Conservation (phyloP, 92 coral and sea anemone species). For the Zoanthus solanderi region DNA sequence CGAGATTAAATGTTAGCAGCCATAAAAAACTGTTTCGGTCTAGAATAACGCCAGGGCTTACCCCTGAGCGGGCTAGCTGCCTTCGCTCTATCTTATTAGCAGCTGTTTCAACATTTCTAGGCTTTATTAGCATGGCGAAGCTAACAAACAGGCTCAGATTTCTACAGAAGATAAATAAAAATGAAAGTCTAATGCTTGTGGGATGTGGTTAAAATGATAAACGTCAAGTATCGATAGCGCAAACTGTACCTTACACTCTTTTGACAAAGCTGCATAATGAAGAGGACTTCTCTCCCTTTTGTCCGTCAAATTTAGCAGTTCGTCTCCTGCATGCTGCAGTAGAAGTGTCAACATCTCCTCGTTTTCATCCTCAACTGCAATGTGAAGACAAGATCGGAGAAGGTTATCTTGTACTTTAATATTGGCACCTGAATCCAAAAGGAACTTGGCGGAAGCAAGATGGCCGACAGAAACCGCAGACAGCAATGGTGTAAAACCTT, state of each 20-base stretch:
- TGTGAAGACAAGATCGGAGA: constrained; percentile 74
- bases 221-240: too few relatives aligned
- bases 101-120: too few relatives aligned
- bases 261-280: constrained; percentile 73
- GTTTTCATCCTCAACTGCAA: constrained; percentile 67
- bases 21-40: too few relatives aligned
- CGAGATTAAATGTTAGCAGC: too few relatives aligned
- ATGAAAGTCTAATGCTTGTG: too few relatives aligned
- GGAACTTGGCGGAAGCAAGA: constrained; percentile 58
- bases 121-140: too few relatives aligned
- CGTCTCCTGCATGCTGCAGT: constrained; percentile 42
- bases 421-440: constrained; percentile 76
- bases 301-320: constrained; percentile 66
- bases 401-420: constrained; percentile 68
- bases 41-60: too few relatives aligned
- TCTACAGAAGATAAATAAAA: too few relatives aligned
- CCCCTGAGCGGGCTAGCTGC: too few relatives aligned
- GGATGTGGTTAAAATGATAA: too few relatives aligned
- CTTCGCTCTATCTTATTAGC: too few relatives aligned
- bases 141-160: too few relatives aligned
- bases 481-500: constrained; percentile 71
- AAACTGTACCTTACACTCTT: constrained; percentile 59
- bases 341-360: constrained; percentile 61
- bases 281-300: constrained; percentile 69
- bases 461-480: constrained; percentile 72